These are phyloP conservation scores for Blastomussa wellsi DNA, from an alignment of 92 coral and sea anemone genomes.

Conservation along the genomic window DNA sequence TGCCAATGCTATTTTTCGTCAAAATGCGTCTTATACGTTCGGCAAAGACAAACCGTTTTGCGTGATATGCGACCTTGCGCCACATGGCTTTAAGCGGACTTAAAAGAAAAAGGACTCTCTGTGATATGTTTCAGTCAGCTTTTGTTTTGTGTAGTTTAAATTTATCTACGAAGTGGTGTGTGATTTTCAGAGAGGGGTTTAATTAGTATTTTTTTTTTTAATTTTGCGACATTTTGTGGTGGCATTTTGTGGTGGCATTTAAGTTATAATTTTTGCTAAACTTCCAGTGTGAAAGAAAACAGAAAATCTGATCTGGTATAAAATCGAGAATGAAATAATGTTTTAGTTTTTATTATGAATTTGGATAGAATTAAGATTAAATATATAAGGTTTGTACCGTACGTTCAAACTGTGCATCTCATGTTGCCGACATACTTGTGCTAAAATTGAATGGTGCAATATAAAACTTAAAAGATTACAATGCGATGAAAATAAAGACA, in stretches of 20 bases:
- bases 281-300: background rate
- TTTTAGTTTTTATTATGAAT: background rate
- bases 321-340: background rate
- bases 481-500: background rate
- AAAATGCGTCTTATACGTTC: background rate
- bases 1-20: background rate
- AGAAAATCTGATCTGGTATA: background rate
- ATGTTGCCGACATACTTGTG: background rate
- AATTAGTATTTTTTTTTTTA: too few species aligned
- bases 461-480: background rate
- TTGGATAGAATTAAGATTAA: background rate
- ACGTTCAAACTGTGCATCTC: background rate
- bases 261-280: too few species aligned
- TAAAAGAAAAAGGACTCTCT: too few species aligned
- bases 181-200: too few species aligned
- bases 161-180: too few species aligned
- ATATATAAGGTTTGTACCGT: background rate
- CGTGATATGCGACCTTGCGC: too few species aligned
- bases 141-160: background rate
- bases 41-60: too few species aligned
- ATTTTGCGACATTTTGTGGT: too few species aligned
- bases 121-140: background rate
- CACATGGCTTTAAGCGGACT: too few species aligned
- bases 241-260: too few species aligned
- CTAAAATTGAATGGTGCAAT: background rate